Evolutionary conservation across 2,113 vertebrate genomes (phyloP).

Genomic region (Falco punctatus): DNA sequence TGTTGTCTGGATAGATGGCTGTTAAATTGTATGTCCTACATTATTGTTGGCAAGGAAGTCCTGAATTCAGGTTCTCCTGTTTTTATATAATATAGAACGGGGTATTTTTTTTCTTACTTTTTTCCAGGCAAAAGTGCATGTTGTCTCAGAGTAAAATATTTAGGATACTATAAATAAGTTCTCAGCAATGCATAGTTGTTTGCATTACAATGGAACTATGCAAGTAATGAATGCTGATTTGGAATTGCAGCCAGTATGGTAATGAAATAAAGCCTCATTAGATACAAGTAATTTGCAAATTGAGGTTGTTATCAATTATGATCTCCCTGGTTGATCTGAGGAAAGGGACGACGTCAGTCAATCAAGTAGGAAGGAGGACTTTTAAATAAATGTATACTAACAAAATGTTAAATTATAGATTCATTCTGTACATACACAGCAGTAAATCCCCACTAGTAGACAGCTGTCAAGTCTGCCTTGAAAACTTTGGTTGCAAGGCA

Average conservation of each 20-base stretch:
- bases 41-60: not conserved
- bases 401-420: slow-evolving; percentile 1
- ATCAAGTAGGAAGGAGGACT: not conserved
- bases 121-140: not conserved
- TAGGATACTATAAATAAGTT: slow-evolving; percentile 15
- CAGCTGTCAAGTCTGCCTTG: not conserved
- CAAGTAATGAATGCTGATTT: slow-evolving; percentile 10
- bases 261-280: slow-evolving; percentile 40
- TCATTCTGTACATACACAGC: not conserved
- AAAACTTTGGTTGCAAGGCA: not conserved
- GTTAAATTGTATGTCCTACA: not conserved
- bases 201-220: not conserved
- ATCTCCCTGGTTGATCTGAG: not conserved
- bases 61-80: not conserved
- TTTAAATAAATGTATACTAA: slow-evolving; percentile 2
- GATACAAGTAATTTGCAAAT: slow-evolving; percentile 28
- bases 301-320: slow-evolving; percentile 45
- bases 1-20: not conserved
- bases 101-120: not conserved
- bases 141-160: not conserved
- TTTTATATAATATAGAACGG: not conserved
- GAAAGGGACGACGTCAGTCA: not conserved
- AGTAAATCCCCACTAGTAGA: not conserved
- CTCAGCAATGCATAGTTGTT: not conserved
- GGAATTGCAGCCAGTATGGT: not conserved